A percentile compares a stretch with the other conserved stretches of the same genome.
These are phyloP conservation scores for Thunnus thynnus DNA, from an alignment of 2,113 vertebrate species.

Conservation along the genomic window DNA sequence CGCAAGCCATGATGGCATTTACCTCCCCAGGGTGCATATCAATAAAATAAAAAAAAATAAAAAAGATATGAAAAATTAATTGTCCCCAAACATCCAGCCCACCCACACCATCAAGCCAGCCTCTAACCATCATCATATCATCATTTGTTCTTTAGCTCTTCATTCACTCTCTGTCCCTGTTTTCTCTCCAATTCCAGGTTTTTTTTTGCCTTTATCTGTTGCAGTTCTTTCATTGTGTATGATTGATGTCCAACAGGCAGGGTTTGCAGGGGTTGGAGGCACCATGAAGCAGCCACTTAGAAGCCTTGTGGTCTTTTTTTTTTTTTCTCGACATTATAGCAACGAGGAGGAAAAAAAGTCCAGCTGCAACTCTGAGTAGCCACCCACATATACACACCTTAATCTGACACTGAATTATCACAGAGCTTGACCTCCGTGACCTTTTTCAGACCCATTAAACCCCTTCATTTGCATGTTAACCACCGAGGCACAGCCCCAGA, in stretches of 20 bases:
- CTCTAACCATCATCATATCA: conserved; percentile 16
- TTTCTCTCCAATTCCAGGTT: neutral
- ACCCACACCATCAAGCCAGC: conserved; percentile 34
- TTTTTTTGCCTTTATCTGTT: conserved; percentile 6
- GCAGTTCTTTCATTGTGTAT: neutral
- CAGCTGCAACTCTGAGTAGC: conserved; percentile 54
- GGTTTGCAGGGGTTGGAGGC: neutral
- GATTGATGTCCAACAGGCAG: conserved; percentile 30
- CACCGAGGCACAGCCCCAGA: conserved; percentile 21
- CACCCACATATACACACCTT: conserved; percentile 20
- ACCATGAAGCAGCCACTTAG: neutral
- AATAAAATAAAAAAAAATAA: conserved; percentile 69
- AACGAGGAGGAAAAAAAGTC: conserved; percentile 11
- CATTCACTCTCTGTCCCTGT: neutral
- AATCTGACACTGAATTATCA: conserved; percentile 77
- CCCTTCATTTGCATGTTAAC: conserved; percentile 82
- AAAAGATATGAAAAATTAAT: conserved; percentile 70
- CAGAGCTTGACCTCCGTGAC: conserved; percentile 69
- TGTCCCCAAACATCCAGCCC: conserved; percentile 63
- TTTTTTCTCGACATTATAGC: conserved; percentile 32
- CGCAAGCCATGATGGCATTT: conserved; percentile 71
- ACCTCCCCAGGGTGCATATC: conserved; percentile 71
- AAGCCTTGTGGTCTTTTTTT: neutral
- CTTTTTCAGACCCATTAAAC: conserved; percentile 74
- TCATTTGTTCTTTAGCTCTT: conserved; percentile 25